These are phyloP conservation scores for Psilopogon haemacephalus DNA, from an alignment of 2,113 vertebrate genomes.

Conservation along the genomic window DNA sequence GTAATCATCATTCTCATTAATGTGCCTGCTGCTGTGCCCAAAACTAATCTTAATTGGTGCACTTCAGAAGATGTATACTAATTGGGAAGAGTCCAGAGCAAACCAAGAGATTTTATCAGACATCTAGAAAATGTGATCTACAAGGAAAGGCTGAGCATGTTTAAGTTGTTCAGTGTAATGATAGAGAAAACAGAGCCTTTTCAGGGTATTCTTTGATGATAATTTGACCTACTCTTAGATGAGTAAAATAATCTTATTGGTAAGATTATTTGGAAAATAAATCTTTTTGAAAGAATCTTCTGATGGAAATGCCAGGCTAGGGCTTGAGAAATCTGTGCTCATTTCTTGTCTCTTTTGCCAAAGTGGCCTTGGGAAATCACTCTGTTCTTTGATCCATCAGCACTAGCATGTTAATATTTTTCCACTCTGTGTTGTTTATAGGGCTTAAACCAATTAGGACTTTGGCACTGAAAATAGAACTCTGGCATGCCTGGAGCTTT, in stretches of 20 bases:
- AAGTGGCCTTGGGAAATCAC: not conserved
- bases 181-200: slow-evolving; percentile 6
- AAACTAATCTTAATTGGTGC: slow-evolving; percentile 53
- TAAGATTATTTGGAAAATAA: not conserved
- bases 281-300: not conserved
- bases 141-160: not conserved
- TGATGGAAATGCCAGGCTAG: not conserved
- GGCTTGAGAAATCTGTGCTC: not conserved
- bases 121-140: slow-evolving; percentile 24
- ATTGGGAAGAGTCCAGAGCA: slow-evolving; percentile 27
- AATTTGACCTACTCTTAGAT: not conserved
- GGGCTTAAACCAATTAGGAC: slow-evolving; percentile 48
- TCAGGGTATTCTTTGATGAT: not conserved
- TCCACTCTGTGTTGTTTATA: slow-evolving; percentile 31
- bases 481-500: not conserved
- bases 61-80: slow-evolving; percentile 43
- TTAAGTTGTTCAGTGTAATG: not conserved
- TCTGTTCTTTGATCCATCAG: slow-evolving; percentile 5
- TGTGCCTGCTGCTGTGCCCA: slow-evolving; percentile 35
- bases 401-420: slow-evolving; percentile 53
- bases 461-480: slow-evolving; percentile 13
- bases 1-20: slow-evolving; percentile 35
- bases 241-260: not conserved
- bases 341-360: not conserved
- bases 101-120: slow-evolving; percentile 38